A percentile compares a stretch with the other conserved stretches of the same genome.
Conservation (phyloP, 2,888 invertebrate genomes). For the Tenthredo mesomela region DNA sequence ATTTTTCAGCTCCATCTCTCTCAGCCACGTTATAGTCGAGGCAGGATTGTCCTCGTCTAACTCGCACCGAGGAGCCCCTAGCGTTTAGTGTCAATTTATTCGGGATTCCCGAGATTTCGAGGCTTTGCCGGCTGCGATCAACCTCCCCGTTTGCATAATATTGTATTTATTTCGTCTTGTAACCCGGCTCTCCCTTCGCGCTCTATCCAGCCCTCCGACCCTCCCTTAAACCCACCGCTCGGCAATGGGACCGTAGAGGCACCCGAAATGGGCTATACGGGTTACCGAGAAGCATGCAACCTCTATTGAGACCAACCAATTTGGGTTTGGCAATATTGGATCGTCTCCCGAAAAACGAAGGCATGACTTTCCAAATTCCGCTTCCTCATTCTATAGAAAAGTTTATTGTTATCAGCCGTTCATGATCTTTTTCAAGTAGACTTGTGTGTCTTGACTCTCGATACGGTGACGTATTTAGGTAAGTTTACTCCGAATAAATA, state of each 20-base stretch:
- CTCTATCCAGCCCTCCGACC: slow-evolving; percentile 55
- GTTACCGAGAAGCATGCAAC: slow-evolving; percentile 69
- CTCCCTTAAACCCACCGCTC: slow-evolving; percentile 47
- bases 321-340: slow-evolving; percentile 71
- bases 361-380: neutral
- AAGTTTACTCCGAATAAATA: neutral
- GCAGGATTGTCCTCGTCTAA: slow-evolving; percentile 39
- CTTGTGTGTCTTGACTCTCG: neutral
- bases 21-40: slow-evolving; percentile 51
- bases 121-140: slow-evolving; percentile 76
- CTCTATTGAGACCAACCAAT: slow-evolving; percentile 70
- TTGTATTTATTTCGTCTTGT: slow-evolving; percentile 78
- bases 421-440: neutral
- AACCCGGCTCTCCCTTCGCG: slow-evolving; percentile 64
- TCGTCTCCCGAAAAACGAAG: slow-evolving; percentile 50
- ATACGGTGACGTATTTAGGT: neutral
- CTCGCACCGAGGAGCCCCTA: slow-evolving; percentile 59
- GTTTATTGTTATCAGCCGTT: neutral
- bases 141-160: slow-evolving; percentile 77
- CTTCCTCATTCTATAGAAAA: neutral
- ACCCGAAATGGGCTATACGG: slow-evolving; percentile 69
- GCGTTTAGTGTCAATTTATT: slow-evolving; percentile 79
- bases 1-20: slow-evolving; percentile 59
- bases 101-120: slow-evolving; percentile 78
- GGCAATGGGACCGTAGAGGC: slow-evolving; percentile 51